phyloP scores from a whole-genome alignment of 1,140 invertebrate species.

The Brachionus koreanus region DNA sequence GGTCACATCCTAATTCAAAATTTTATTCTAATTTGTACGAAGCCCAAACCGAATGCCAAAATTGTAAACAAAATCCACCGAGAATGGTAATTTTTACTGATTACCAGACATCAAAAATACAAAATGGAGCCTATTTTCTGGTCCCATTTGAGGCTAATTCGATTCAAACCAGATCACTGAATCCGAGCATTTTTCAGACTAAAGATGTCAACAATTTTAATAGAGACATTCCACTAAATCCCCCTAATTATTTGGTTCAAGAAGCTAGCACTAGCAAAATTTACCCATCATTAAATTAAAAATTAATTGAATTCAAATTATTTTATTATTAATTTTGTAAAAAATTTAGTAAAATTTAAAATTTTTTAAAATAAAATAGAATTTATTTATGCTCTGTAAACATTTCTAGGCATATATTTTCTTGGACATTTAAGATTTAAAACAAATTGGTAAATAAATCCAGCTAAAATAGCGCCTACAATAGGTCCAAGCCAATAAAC shows the following conservation, averaged over 20 bases:
- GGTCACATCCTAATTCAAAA: not conserved
- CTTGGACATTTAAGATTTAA: conserved; percentile 23
- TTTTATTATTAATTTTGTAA: not conserved
- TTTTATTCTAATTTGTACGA: not conserved
- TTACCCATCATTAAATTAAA: not conserved
- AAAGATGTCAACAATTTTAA: conserved; percentile 3
- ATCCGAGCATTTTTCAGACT: not conserved
- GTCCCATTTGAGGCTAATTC: not conserved
- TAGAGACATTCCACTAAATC: not conserved
- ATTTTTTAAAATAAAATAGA: not conserved
- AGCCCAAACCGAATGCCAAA: not conserved
- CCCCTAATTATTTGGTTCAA: not conserved
- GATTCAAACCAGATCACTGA: not conserved
- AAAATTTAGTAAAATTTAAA: not conserved
- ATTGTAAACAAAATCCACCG: not conserved
- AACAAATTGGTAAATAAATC: conserved; percentile 47
- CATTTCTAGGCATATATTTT: not conserved
- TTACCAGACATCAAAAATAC: not conserved
- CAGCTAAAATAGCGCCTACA: conserved; percentile 53
- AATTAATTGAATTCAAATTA: not conserved
- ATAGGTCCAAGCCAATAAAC: conserved; percentile 61
- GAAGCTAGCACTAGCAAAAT: not conserved
- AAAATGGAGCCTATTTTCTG: conserved; percentile 22
- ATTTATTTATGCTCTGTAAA: conserved; percentile 3
- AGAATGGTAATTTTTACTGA: conserved; percentile 10